Conservation (phyloP, 2,888 invertebrate species). For the Oligia fasciuncula region DNA sequence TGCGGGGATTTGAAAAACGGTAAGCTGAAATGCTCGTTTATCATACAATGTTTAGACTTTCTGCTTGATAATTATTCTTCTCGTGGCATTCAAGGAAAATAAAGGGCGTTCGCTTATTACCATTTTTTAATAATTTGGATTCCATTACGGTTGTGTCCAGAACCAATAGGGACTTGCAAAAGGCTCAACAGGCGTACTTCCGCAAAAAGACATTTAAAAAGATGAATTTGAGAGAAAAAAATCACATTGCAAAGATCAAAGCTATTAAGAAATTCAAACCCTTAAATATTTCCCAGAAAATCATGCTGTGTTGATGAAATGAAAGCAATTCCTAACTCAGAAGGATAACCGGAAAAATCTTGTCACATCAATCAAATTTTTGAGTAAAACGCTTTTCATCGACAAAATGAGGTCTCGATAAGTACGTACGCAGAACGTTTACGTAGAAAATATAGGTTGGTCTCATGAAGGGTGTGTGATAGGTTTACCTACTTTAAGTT, state of each 20-base stretch:
- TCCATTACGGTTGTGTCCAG: background rate
- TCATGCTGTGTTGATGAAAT: constrained; percentile 58
- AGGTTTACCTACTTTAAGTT: background rate
- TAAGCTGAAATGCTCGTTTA: background rate
- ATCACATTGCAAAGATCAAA: constrained; percentile 36
- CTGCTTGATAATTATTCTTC: background rate
- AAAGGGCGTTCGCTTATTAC: background rate
- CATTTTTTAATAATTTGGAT: background rate
- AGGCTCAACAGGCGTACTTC: background rate
- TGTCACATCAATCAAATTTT: constrained; percentile 80
- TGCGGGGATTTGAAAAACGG: constrained; percentile 4
- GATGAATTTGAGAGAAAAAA: background rate
- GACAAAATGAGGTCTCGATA: constrained; percentile 71
- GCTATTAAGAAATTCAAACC: constrained; percentile 36
- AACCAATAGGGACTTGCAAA: background rate
- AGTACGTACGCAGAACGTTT: constrained; percentile 17
- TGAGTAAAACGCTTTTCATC: constrained; percentile 77
- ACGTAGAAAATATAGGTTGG: constrained; percentile 14
- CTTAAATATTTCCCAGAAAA: constrained; percentile 33
- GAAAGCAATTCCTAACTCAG: constrained; percentile 53
- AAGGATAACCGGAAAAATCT: constrained; percentile 66
- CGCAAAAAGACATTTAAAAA: background rate
- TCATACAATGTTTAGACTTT: background rate
- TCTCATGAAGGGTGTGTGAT: background rate
- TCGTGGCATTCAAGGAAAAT: background rate